Conservation (phyloP, 2,797 vertebrate species). For the Malacoctenus gilli region DNA sequence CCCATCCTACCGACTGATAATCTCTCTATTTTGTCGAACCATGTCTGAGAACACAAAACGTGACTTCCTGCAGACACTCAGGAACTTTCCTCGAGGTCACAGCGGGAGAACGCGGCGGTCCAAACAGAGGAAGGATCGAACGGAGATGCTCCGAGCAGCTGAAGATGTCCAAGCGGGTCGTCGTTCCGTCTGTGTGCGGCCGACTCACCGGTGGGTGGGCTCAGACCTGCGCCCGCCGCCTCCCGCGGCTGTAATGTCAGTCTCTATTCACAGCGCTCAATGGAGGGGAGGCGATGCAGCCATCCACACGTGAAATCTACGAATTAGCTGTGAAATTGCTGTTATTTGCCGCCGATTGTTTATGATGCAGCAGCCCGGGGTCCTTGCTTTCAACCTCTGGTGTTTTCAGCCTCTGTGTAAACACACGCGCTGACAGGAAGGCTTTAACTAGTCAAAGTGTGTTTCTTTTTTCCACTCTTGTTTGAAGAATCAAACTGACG, state of each 20-base stretch:
- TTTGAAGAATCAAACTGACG: constrained; percentile 2
- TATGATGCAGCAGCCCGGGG: constrained; percentile 73
- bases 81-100: no score
- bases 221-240: constrained; percentile 13
- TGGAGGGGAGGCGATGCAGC: constrained; percentile 66
- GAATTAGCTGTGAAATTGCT: constrained; percentile 84
- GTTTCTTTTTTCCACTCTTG: constrained; percentile 14
- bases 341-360: constrained; percentile 82
- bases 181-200: no score
- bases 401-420: constrained; percentile 21
- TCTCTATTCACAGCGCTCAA: constrained; percentile 63
- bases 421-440: constrained; percentile 5
- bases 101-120: no score
- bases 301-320: constrained; percentile 81
- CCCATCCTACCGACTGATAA: no score
- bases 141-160: no score
- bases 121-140: no score
- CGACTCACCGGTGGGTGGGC: no score
- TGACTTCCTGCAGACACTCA: no score
- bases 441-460: constrained; percentile 14
- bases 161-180: no score
- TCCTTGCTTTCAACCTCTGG: constrained; percentile 37
- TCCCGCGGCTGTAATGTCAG: constrained; percentile 53
- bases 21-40: no score
- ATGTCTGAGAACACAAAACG: no score